Evolutionary conservation across 2,797 vertebrate species (phyloP).

Genomic region (Leucoraja ocellata): DNA sequence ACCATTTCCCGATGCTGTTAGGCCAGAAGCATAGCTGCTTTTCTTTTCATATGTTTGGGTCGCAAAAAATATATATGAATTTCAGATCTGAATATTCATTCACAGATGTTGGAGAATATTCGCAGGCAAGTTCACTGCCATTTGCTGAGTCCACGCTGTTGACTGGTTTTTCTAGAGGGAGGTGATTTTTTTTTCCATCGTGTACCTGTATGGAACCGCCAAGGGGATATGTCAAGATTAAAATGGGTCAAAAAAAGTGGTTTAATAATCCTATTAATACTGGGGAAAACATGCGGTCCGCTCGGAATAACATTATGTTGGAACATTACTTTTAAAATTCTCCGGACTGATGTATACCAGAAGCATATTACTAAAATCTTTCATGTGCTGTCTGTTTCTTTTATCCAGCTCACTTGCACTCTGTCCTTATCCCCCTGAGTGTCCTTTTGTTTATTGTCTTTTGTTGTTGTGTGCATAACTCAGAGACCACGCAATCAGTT

Average conservation of each 20-base stretch:
- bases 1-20: neutral
- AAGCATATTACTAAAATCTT: slow-evolving; percentile 37
- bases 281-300: neutral
- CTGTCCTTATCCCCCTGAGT: slow-evolving; percentile 43
- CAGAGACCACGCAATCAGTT: slow-evolving; percentile 79
- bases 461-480: slow-evolving; percentile 65
- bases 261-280: neutral
- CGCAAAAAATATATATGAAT: slow-evolving; percentile 25
- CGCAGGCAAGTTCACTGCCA: slow-evolving; percentile 32
- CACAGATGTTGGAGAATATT: slow-evolving; percentile 35
- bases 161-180: neutral
- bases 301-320: neutral
- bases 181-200: slow-evolving; percentile 8
- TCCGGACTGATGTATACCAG: neutral
- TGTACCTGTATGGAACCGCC: neutral
- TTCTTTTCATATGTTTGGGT: neutral
- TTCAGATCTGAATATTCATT: slow-evolving; percentile 36
- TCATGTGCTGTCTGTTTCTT: slow-evolving; percentile 12
- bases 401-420: slow-evolving; percentile 35
- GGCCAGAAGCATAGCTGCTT: neutral
- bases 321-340: neutral
- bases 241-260: neutral
- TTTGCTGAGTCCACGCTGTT: neutral
- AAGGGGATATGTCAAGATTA: neutral
- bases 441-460: slow-evolving; percentile 96